These are phyloP conservation scores for Ethmia dodecea DNA, from an alignment of 2,888 invertebrate genomes.

Conservation along the genomic window DNA sequence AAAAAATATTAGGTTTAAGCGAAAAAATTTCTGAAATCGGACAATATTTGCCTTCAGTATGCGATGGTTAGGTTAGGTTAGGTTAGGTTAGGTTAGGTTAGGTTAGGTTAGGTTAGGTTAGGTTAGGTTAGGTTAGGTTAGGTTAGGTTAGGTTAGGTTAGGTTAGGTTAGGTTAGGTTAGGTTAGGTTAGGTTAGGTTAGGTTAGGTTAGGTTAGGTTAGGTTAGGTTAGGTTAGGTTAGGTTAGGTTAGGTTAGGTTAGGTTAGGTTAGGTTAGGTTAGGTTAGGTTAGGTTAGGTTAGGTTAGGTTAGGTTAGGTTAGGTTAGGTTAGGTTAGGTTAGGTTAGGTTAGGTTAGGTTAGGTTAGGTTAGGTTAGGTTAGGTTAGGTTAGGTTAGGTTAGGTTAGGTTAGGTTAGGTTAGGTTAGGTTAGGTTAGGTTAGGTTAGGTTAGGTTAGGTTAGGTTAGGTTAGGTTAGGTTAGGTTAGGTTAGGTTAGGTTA, in stretches of 20 bases:
- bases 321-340: constrained; percentile 18
- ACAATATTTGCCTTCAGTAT: too few relatives aligned
- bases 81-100: constrained; percentile 14
- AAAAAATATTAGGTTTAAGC: constrained; percentile 7
- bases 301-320: constrained; percentile 18
- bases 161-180: constrained; percentile 18
- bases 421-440: constrained; percentile 8
- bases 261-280: constrained; percentile 17
- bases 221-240: constrained; percentile 17
- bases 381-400: constrained; percentile 14
- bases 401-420: constrained; percentile 9
- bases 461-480: constrained; percentile 12
- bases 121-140: constrained; percentile 12
- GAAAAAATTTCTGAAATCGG: too few relatives aligned
- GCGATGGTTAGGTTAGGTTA: constrained; percentile 12
- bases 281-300: constrained; percentile 17
- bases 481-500: constrained; percentile 11
- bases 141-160: constrained; percentile 9
- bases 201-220: constrained; percentile 19
- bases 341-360: constrained; percentile 20
- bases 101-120: constrained; percentile 16
- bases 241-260: constrained; percentile 18
- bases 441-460: constrained; percentile 21
- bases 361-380: constrained; percentile 18
- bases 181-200: constrained; percentile 20